These are phyloP conservation scores for Andrena camellia DNA, from an alignment of 2,888 invertebrate genomes.

Conservation along the genomic window DNA sequence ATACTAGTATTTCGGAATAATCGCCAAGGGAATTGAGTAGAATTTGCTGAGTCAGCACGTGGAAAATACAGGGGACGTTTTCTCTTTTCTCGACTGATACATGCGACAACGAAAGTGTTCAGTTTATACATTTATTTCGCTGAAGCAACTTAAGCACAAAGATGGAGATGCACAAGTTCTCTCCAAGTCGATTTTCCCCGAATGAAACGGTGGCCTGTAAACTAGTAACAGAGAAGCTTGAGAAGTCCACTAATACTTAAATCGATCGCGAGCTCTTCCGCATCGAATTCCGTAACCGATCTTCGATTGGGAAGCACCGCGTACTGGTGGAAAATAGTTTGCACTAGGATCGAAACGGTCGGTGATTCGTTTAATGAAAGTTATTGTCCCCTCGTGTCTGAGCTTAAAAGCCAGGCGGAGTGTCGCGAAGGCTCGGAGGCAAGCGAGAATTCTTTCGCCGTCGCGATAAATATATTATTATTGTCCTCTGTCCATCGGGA, in stretches of 20 bases:
- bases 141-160: slow-evolving; percentile 28
- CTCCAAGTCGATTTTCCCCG: neutral
- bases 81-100: neutral
- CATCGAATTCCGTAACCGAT: neutral
- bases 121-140: slow-evolving; percentile 46
- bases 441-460: neutral
- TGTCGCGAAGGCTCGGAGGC: neutral
- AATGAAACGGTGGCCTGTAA: neutral
- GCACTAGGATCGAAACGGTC: neutral
- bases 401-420: slow-evolving; percentile 11
- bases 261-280: neutral
- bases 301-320: no score
- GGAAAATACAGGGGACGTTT: neutral
- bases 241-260: neutral
- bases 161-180: slow-evolving; percentile 23
- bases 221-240: neutral
- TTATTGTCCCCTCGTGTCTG: slow-evolving; percentile 50
- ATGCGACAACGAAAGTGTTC: neutral
- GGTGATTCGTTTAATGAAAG: slow-evolving; percentile 8
- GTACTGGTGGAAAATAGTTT: neutral
- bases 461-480: slow-evolving; percentile 32
- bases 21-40: no score
- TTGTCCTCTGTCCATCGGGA: slow-evolving; percentile 49
- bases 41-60: no score
- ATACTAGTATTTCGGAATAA: no score